Evolutionary conservation across 2,888 invertebrate genomes (phyloP), one percentile per base, ranked within the genome.

Genomic region (Sphaeridia pumilis): DNA sequence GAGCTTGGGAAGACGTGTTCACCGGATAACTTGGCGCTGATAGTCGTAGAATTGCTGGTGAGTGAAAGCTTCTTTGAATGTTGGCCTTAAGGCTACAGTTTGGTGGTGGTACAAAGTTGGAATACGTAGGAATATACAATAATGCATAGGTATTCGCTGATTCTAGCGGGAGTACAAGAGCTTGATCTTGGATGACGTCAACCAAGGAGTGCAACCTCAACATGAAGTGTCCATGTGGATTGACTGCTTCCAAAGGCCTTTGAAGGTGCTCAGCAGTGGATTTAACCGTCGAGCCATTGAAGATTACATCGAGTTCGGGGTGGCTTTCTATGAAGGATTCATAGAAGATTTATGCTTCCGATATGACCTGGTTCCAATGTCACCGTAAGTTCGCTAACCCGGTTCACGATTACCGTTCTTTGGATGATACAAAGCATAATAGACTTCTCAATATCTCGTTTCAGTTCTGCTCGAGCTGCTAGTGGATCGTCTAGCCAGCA

Each of bases 261-360:
- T 63, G 52, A 58, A n/a, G n/a, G 14, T 4, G 22, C 17, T 31
- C n/a, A 14, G 25, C 35, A 41, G 17, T 44, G 44, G 24, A 44
- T 21, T 7, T 10, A 12, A 14, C 24, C 14, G 31, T 31, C 14
- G 14, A 31, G 10, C 14, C 14, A 31, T 31, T 31, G 31, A 31
- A 31, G 31, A 31, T 31, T 31, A 31, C 7, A 10, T 7, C 10
- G 7, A 31, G 14, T 31, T 7, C 14, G 31, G 7, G 14, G 26
- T 25, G 21, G 52, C 21, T 17, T 24, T 38, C 57, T 31, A 49
- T 54, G 55, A 41, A 36, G 56, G 46, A 46, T 46, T 43, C 55
- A 21, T 17, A 73, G 74, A 58, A 72, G n/a, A n/a, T n/a, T n/a
- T n/a, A 71, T 36, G 52, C 61, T 25, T 52, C 57, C n/a, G n/a